A percentile compares a stretch with the other conserved stretches of the same genome.
These are phyloP conservation scores for Volucella bombylans DNA, from an alignment of 2,888 invertebrate genomes.

Conservation along the genomic window DNA sequence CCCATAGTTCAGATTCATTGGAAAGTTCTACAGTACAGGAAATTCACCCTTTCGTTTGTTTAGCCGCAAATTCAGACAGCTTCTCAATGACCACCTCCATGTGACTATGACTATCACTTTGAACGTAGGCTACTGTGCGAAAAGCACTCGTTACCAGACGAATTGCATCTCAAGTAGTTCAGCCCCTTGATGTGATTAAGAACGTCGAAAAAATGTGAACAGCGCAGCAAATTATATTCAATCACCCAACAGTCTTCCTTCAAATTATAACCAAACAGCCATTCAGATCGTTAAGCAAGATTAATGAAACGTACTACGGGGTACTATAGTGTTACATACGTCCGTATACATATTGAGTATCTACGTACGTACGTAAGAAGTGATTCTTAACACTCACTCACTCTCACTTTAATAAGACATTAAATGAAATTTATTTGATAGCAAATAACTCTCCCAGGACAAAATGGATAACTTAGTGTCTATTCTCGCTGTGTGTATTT, in stretches of 20 bases:
- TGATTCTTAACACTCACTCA: constrained; percentile 72
- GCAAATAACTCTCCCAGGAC: constrained; percentile 66
- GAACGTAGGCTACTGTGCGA: constrained; percentile 11
- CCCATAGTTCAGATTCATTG: neutral
- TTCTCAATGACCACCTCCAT: constrained; percentile 52
- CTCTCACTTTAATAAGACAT: constrained; percentile 73
- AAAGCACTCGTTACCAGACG: constrained; percentile 60
- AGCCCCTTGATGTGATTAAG: constrained; percentile 58
- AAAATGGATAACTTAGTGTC: constrained; percentile 33
- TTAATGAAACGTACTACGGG: constrained; percentile 62
- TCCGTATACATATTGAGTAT: neutral
- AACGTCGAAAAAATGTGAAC: constrained; percentile 47
- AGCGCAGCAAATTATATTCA: constrained; percentile 49
- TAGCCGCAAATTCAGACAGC: constrained; percentile 53
- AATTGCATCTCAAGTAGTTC: constrained; percentile 57
- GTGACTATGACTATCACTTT: constrained; percentile 4
- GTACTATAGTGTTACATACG: constrained; percentile 8
- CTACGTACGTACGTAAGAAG: constrained; percentile 46
- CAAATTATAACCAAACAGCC: constrained; percentile 59
- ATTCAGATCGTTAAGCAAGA: constrained; percentile 70
- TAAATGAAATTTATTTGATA: constrained; percentile 72
- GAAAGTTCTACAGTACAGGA: constrained; percentile 33
- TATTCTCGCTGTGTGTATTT: constrained; percentile 40
- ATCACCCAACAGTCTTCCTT: constrained; percentile 35
- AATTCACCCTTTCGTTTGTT: constrained; percentile 60